Conservation (phyloP, 1,140 invertebrate species). For the Platyura marginata region DNA sequence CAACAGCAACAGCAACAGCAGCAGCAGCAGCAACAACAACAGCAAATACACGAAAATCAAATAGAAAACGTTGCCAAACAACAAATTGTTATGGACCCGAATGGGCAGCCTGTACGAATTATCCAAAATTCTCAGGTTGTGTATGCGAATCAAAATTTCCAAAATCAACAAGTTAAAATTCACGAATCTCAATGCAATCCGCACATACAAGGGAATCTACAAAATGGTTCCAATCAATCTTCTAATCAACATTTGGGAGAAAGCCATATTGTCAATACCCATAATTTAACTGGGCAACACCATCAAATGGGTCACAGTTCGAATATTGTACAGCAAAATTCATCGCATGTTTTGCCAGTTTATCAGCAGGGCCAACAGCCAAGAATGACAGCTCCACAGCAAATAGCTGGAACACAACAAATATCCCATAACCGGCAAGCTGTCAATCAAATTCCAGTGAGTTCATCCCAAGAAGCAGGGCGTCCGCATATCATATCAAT, state of each 20-base stretch:
- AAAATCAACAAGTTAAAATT: conserved; percentile 7
- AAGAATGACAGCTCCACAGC: not conserved
- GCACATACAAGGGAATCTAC: too few relatives aligned
- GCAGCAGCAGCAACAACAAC: not conserved
- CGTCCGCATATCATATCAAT: not conserved
- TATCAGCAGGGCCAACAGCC: too few relatives aligned
- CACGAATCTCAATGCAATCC: not conserved
- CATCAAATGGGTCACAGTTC: not conserved
- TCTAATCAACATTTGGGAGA: too few relatives aligned
- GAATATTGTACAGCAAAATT: not conserved
- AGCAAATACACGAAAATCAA: not conserved
- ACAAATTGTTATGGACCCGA: not conserved
- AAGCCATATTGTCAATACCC: too few relatives aligned
- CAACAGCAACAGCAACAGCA: not conserved
- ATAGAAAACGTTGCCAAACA: not conserved
- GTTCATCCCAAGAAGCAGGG: too few relatives aligned
- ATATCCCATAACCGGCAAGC: not conserved
- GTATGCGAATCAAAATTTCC: not conserved
- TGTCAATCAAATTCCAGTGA: not conserved
- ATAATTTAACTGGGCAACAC: too few relatives aligned
- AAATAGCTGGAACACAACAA: not conserved
- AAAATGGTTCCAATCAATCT: too few relatives aligned
- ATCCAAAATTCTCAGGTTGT: conserved; percentile 6
- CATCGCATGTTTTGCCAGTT: too few relatives aligned
- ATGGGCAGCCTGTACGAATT: not conserved